Evolutionary conservation across 1,140 invertebrate genomes (phyloP), one percentile per base, ranked within the genome.

Genomic region (Papilio dardanus): DNA sequence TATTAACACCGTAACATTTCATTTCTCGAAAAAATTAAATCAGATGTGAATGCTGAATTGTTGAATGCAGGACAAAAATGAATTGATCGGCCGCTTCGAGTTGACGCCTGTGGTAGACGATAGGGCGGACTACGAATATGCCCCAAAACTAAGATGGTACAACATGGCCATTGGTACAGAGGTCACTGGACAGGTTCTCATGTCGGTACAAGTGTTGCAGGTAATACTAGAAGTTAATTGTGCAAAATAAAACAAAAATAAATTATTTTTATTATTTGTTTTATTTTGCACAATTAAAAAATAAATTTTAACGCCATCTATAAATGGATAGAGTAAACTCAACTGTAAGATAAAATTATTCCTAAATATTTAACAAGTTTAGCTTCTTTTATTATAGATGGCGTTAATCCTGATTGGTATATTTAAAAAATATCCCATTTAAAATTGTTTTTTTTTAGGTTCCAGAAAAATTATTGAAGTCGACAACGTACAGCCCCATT

Each of bases 121-220:
- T 14, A 88, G 86, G 30, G 83, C 86, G 33, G 87, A 94, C 77
- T 94, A 94, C 74, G 89, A 94, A 85, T 94, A 92, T 76, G 94
- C 94, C 37, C 94, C 95, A 1, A 94, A 93, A 80, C 82, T 96
- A 19, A 83, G 91, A 54, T 95, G 95, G 95, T 91, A 93, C 75
- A 89, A 93, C 76, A 85, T 96, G 33, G 83, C 86, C 42, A 90
- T 88, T 40, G 90, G 93, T 30, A 81, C 85, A 35, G 90, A 94
- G 80, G 83, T 82, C 54, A 87, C 82, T 21, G 95, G 94, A 6
- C 93, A 94, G 77, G 82, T 95, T n/a, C 85, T 95, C 7, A 94
- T 95, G 73, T 94, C 94, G 16, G 93, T 94, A 74, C 95, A 96
- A 84, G 85, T 95, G 24, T 81, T 95, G 75, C 94, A 95, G 91